These are phyloP conservation scores for Hyposoter didymator DNA, from an alignment of 2,888 invertebrate species.

Conservation along the genomic window DNA sequence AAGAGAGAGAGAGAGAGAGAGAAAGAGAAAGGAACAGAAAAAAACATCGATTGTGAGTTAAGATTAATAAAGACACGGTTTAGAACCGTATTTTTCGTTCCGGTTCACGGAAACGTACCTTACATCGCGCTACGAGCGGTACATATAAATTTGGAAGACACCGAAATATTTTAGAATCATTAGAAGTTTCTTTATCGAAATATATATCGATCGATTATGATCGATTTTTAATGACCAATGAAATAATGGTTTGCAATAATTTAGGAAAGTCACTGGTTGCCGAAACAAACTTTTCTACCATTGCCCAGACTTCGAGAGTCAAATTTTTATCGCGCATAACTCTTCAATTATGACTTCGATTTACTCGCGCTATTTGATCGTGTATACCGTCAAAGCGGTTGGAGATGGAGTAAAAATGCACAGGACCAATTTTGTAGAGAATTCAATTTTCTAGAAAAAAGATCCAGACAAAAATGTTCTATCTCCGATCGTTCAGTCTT, in stretches of 20 bases:
- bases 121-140: slow-evolving; percentile 47
- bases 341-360: neutral
- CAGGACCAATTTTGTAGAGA: neutral
- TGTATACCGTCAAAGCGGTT: neutral
- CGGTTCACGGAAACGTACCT: slow-evolving; percentile 57
- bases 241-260: slow-evolving; percentile 19
- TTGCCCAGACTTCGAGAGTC: neutral
- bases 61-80: slow-evolving; percentile 37
- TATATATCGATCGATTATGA: slow-evolving; percentile 14
- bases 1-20: slow-evolving; percentile 59
- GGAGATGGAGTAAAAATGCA: neutral
- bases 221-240: slow-evolving; percentile 38
- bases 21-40: slow-evolving; percentile 81
- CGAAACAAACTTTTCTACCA: neutral
- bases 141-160: slow-evolving; percentile 51
- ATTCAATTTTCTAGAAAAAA: neutral
- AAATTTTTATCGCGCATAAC: neutral
- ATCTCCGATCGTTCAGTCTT: neutral
- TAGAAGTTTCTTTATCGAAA: slow-evolving; percentile 23
- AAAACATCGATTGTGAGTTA: slow-evolving; percentile 44
- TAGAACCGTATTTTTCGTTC: slow-evolving; percentile 47
- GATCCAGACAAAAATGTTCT: neutral
- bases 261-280: slow-evolving; percentile 22
- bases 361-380: neutral
- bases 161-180: slow-evolving; percentile 55